These are phyloP conservation scores for Vipera latastei DNA, from an alignment of 2,797 vertebrate genomes.

Conservation along the genomic window DNA sequence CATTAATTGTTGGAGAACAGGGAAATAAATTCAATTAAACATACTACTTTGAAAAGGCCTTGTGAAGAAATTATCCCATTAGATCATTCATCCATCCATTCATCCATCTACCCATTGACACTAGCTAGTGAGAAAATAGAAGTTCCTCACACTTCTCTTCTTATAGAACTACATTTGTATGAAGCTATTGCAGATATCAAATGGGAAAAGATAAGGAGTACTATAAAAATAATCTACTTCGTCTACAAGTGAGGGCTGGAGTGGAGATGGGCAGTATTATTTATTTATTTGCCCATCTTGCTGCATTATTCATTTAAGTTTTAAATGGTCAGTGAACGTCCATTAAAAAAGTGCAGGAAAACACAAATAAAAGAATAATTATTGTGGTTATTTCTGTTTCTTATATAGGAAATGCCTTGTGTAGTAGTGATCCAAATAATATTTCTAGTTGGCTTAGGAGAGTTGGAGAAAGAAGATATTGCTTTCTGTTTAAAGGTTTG, in stretches of 20 bases:
- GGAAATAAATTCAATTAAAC: neutral
- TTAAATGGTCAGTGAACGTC: neutral
- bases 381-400: neutral
- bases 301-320: neutral
- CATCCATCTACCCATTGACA: neutral
- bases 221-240: neutral
- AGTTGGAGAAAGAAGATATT: neutral
- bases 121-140: neutral
- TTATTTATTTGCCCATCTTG: too few relatives aligned
- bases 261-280: neutral
- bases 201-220: neutral
- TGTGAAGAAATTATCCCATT: neutral
- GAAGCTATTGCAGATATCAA: neutral
- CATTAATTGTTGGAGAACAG: neutral
- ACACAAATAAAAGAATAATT: neutral
- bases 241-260: neutral
- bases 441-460: neutral
- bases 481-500: neutral
- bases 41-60: neutral
- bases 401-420: neutral
- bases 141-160: neutral
- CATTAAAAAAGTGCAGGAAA: neutral
- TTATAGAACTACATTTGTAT: too few relatives aligned
- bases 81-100: neutral
- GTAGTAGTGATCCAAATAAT: neutral